Evolutionary conservation across 2,113 vertebrate genomes (phyloP).

Genomic region (Eonycteris spelaea): DNA sequence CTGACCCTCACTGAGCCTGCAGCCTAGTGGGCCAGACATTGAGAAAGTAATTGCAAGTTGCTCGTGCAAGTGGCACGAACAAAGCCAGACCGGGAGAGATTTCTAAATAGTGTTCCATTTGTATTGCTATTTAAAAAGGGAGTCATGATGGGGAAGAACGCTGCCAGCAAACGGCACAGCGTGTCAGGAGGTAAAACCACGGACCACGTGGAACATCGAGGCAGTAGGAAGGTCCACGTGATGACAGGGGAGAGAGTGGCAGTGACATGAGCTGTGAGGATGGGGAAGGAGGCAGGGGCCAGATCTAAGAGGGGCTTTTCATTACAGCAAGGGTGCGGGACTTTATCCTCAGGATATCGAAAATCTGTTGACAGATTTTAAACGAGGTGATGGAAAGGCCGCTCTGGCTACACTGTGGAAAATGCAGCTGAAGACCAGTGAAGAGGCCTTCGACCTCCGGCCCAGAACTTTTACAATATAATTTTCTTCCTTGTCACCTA

Average conservation of each 20-base stretch:
- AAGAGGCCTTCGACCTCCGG: not conserved
- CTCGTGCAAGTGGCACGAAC: not conserved
- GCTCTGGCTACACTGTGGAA: not conserved
- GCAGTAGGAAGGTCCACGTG: not conserved
- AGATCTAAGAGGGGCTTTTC: not conserved
- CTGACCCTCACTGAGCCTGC: not conserved
- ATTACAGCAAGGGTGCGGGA: too few species aligned
- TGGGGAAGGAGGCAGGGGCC: not conserved
- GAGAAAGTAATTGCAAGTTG: not conserved
- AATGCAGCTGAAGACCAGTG: not conserved
- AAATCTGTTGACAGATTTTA: not conserved
- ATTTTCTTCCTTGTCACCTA: not conserved
- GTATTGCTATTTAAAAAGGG: not conserved
- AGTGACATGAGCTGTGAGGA: not conserved
- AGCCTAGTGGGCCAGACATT: not conserved
- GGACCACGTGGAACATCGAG: rapidly evolving
- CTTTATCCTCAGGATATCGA: not conserved
- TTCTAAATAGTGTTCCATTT: not conserved
- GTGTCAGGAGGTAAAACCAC: not conserved
- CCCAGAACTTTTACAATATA: not conserved
- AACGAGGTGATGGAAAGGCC: not conserved
- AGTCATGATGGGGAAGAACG: not conserved
- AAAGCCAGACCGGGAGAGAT: not conserved
- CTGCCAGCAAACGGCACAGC: not conserved
- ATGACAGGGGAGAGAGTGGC: not conserved